Evolutionary conservation across 2,797 vertebrate genomes (phyloP), one percentile per base, ranked within the genome.

Genomic region (Lithobates pipiens): DNA sequence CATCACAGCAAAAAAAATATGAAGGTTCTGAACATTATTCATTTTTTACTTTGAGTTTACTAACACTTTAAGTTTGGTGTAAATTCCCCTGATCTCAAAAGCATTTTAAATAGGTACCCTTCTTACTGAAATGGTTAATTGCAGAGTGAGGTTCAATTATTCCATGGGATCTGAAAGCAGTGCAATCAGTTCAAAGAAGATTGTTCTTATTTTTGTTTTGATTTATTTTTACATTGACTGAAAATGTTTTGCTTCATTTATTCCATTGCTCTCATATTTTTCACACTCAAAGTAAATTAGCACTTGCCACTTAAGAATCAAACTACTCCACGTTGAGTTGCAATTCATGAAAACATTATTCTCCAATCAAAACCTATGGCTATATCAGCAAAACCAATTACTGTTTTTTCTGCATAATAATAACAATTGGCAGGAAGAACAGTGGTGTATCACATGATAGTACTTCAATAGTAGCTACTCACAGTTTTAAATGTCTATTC

Each of bases 201-300:
- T 67, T 84, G 25, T 79, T 85, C 76, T 79, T 72, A 44, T 85
- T 73, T 85, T 79, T 85, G 76, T 85, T 85, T 79, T 79, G 83
- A 85, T 85, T 85, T 74, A 80, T 85, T 85, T 85, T 79, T 74
- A 68, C 50, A 74, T 63, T 80, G 73, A 79, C 83, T 67, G 76
- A 79, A 85, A 85, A 85, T 85, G 83, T 85, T 85, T 84, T 79
- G 83, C 83, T 79, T 73, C 83, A 85, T 79, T 85, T 78, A 85
- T 85, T 78, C 76, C 76, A 63, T 73, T 85, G 83, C 83, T 73
- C 76, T 79, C 77, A 85, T 85, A 69, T 25, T 54, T 74, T 71
- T 85, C 76, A 85, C 76, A 85, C 83, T 85, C 79, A 79, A 72
- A 70, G 65, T 72, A 84, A 85, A 85, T 85, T 74, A 85, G 50